Base-by-base conservation (phyloP, 2,888 invertebrate species). In the Drosophila niveifrons region DNA sequence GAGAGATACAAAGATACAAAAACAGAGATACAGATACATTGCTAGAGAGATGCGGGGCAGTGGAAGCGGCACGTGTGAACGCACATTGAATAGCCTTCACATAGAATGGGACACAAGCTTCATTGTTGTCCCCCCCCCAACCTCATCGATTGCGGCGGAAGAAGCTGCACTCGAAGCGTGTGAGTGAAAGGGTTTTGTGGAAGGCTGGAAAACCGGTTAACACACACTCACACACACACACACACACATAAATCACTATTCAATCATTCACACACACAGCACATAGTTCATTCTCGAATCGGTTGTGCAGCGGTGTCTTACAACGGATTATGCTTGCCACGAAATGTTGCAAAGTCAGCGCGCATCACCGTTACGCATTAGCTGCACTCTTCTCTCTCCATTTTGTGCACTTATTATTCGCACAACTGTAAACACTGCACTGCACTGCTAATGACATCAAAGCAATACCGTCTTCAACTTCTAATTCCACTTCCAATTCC, bases 381-480 rank as follows among this genome's bases (percentile, higher is more conserved):
- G 18, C 51, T 15, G n/a, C 44, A 23, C 31, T 15, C 18, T 28
- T 17, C 44, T 53, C n/a, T 36, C 28, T 46, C 48, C 36, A 39
- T 66, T 66, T 64, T 46, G 23, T 23, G 23, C 58, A 41, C 53
- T 50, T 34, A 50, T 50, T 34, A 50, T 43, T 58, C 44, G 44
- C 66, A 53, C 53, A 77, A 73, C 76, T 77, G 76, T 76, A 70
- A 73, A 77, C 61, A 34, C 29, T 72, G 72, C 53, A 46, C 46
- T 77, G 51, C 48, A 41, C 57, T 23, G 41, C 63, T 72, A 76
- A 77, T 73, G 73, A 77, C 76, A 77, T 73, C 78, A 76, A 76
- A 70, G 75, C 72, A 36, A 67, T 61, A 23, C 6, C 28, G 13
- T 11, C 8, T 17, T 29, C n/a, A 46, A 56, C 10, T 47, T 8